Evolutionary conservation across 1,140 invertebrate species (phyloP), one percentile per base, ranked within the genome.

Genomic region (Papilio helenus): DNA sequence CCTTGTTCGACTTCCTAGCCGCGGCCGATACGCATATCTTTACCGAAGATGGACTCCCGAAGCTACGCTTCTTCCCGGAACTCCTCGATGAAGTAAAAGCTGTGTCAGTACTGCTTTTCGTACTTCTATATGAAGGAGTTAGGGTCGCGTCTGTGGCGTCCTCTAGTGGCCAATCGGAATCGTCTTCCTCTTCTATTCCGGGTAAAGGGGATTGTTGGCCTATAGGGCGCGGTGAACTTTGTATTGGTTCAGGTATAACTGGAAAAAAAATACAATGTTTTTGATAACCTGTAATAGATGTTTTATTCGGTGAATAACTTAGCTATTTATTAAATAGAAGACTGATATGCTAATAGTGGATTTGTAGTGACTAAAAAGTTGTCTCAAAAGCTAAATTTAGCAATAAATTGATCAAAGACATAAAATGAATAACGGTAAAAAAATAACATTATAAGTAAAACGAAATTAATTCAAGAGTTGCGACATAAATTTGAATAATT

Each of bases 151-250:
- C 92, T 8, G 93, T 94, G 5, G 93, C 93, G 85, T 95, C 94
- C 81, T 95, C 95, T 74, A 93, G 82, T 5, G 91, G 93, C 93
- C 93, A 94, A 80, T 96, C 95, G 72, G 94, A 94, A 83, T 95
- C 95, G 86, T 96, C 95, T 82, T 96, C 95, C 85, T 96, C 95
- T 85, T 96, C 95, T 77, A 96, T 96, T 73, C 96, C 95, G 1
- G 95, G 95, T 71, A 96, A 85, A 46, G 95, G 95, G 9, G 95
- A 96, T 82, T 95, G 94, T 84, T 94, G 95, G 80, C 92, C 93
- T 83, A 95, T 89, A n/a, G 94, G 94, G 82, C 90, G 92, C 34
- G 94, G 94, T 74, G 94, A 95, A 82, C 84, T 94, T 88, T 94
- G 90, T 86, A 93, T 87, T 79, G 91, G 92, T 83, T 92, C 91